These are phyloP conservation scores for Polydrusus pterygomalis DNA, from an alignment of 2,888 invertebrate species.

Conservation along the genomic window DNA sequence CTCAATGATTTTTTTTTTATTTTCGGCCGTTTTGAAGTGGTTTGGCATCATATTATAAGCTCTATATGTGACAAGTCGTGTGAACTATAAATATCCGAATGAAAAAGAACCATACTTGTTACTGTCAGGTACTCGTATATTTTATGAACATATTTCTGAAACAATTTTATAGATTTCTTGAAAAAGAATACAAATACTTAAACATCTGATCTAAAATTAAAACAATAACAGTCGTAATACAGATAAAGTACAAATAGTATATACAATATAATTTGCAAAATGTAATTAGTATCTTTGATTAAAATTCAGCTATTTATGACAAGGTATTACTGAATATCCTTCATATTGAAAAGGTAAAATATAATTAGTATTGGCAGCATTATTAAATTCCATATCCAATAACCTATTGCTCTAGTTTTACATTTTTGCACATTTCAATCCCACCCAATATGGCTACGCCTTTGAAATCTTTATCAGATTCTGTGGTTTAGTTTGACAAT, in stretches of 20 bases:
- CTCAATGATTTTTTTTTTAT: not conserved
- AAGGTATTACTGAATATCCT: constrained; percentile 33
- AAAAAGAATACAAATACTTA: too few species aligned
- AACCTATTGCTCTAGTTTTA: constrained; percentile 49
- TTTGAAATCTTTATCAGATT: constrained; percentile 18
- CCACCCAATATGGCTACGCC: constrained; percentile 32
- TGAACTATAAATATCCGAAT: too few species aligned
- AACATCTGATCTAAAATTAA: constrained; percentile 9
- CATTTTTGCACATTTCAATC: constrained; percentile 41
- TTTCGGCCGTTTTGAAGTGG: too few species aligned
- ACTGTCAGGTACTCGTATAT: too few species aligned
- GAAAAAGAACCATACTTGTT: too few species aligned
- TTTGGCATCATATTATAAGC: too few species aligned
- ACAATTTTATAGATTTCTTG: too few species aligned
- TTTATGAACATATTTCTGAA: too few species aligned
- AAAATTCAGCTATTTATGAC: constrained; percentile 24
- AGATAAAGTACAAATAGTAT: not conserved
- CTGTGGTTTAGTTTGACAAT: not conserved
- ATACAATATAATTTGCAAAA: not conserved
- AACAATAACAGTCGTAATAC: not conserved
- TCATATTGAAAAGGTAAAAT: constrained; percentile 34
- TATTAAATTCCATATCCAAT: constrained; percentile 50
- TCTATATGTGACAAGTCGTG: too few species aligned
- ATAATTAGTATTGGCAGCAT: constrained; percentile 43
- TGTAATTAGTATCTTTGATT: constrained; percentile 17